phyloP scores from a whole-genome alignment of 2,888 invertebrate genomes.

The Listrodromus nycthemerus region DNA sequence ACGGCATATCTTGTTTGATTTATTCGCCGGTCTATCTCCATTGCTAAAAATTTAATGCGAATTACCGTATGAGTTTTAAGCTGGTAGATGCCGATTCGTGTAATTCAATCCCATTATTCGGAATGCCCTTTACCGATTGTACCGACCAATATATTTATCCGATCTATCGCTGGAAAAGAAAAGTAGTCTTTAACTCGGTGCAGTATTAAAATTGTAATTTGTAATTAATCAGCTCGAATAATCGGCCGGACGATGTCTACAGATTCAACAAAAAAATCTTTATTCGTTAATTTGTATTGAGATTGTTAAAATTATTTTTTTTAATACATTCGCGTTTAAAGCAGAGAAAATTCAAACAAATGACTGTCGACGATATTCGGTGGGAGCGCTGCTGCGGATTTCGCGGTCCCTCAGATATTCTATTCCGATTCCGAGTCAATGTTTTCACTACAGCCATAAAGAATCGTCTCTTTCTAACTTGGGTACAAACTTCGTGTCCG shows the following conservation, averaged over 20 bases:
- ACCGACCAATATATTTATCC: not conserved
- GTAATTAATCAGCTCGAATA: too few relatives aligned
- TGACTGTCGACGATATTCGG: not conserved
- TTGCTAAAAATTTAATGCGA: too few relatives aligned
- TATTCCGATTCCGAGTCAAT: conserved; percentile 68
- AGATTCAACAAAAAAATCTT: too few relatives aligned
- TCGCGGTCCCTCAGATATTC: not conserved
- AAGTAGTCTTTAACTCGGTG: conserved; percentile 16
- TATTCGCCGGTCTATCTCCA: not conserved
- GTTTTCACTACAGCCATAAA: conserved; percentile 78
- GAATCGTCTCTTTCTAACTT: conserved; percentile 44
- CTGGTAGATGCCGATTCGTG: too few relatives aligned
- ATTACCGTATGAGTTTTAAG: too few relatives aligned
- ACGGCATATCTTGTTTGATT: conserved; percentile 6
- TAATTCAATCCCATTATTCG: too few relatives aligned
- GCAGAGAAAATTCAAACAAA: not conserved
- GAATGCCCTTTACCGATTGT: too few relatives aligned
- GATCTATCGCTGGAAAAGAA: not conserved
- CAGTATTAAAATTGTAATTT: too few relatives aligned
- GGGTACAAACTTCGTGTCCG: conserved; percentile 42
- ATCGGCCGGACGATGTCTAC: too few relatives aligned
- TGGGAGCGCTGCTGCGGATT: conserved; percentile 4
- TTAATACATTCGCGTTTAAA: not conserved
- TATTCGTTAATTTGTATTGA: too few relatives aligned
- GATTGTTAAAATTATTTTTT: too few relatives aligned